Base-by-base conservation (phyloP, 2,113 vertebrate species). In the Oreotragus oreotragus region DNA sequence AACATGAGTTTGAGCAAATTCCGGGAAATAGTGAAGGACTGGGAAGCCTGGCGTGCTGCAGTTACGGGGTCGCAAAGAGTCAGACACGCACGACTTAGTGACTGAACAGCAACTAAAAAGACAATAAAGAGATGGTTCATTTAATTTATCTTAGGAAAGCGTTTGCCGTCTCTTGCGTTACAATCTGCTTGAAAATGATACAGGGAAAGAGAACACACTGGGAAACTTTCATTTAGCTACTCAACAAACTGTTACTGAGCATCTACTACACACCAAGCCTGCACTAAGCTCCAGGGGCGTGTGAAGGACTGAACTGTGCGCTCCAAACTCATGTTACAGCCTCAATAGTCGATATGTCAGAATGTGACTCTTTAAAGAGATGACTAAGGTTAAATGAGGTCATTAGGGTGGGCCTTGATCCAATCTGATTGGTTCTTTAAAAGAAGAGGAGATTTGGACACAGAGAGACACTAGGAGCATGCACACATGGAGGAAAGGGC, bases 121-220 rank as follows among this genome's bases (percentile, higher is more conserved):
- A 62, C 30, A 97, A 33, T 77, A 91, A 90, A 89, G 62, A 88
- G 76, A 85, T 3, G 84, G 45, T 28, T 39, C 19, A 55, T 45
- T 39, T 66, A 91, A 66, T 55, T 96, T 85, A 83, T 39, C 66
- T 76, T 91, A 84, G 9, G 83, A 57, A 17, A 57, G 36, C 25
- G 93, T 66, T n/a, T 58, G 36, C 43, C 88, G 77, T 92, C 49
- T 86, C 25, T 60, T 60, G 73, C 49, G 89, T 39, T 15, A 36
- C 2, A 66, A 23, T 85, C 51, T 62, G 85, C 76, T 80, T 94
- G 12, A 88, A 84, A 97, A 84, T 45, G 90, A 23, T 62, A 33
- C 66, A 53, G 28, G 16, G 33, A 58, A 53, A 85, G 39, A 92
- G 51, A 23, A 58, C 5, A 14, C 45, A 30, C 3, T 3, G 15